Evolutionary conservation across 2,888 invertebrate species (phyloP), one percentile per base, ranked within the genome.

Genomic region (Blomia tropicalis): DNA sequence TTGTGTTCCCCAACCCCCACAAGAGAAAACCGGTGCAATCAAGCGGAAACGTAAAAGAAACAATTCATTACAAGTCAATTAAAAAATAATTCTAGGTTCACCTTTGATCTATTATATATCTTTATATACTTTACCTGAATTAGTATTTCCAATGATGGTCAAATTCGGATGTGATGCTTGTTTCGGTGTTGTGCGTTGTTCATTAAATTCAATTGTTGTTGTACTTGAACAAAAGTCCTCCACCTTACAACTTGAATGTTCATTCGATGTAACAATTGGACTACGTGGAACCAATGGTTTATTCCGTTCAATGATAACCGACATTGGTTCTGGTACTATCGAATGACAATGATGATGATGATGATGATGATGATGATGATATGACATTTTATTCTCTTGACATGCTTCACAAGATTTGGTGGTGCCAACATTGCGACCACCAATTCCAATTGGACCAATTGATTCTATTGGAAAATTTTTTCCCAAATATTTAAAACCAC

Each of bases 231-330:
- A 56, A 7, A 47, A 19, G 11, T 58, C 59, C 7, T 17, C 43
- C 47, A 44, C 22, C 17, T 58, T 58, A 23, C 56, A 56, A 23
- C 59, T 64, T 19, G 59, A 53, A 29, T 64, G 62, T 25, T 61
- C 63, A 29, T 64, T 43, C 11, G 56, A 25, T 17, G 60, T 53
- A 25, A 63, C 58, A 36, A 60, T 59, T 22, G 63, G 63, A 30
- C 61, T 53, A 22, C 63, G 51, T 17, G 63, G 59, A 29, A 63
- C 53, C 11, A 63, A 51, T n/a, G 63, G 56, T 3, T 29, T 29
- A n/a, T n/a, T 56, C n/a, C n/a, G n/a, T n/a, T n/a, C n/a, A n/a
- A n/a, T n/a, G 30, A 11, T 14, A 19, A 25, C 11, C 2, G 25
- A 23, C 2, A 19, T 23, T 17, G 31, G 25, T 36, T 31, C 25